Evolutionary conservation across 2,888 invertebrate genomes (phyloP).

Genomic region (Dusona sp.): DNA sequence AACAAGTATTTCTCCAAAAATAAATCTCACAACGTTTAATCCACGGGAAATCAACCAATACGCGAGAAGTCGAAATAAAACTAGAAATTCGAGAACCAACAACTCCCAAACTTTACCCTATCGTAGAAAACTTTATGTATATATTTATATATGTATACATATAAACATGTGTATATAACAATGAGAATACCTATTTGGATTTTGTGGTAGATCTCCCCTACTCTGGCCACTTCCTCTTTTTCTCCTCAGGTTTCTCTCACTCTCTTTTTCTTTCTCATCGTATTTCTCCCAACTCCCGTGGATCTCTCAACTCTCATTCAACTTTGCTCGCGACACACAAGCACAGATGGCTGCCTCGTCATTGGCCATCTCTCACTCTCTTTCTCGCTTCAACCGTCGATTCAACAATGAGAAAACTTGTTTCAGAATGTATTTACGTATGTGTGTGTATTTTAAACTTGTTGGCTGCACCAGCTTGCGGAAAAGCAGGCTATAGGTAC

Average conservation of each 20-base stretch:
- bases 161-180: background rate
- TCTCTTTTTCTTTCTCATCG: background rate
- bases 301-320: constrained; percentile 62
- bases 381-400: constrained; percentile 24
- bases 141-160: background rate
- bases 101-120: background rate
- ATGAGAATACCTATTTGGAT: constrained; percentile 22
- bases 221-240: constrained; percentile 14
- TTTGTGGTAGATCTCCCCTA: constrained; percentile 13
- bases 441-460: constrained; percentile 49
- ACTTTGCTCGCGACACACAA: constrained; percentile 54
- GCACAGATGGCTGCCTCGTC: constrained; percentile 59
- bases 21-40: background rate
- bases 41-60: background rate
- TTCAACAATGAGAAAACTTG: constrained; percentile 67
- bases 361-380: constrained; percentile 52
- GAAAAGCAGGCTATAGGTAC: constrained; percentile 22
- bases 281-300: constrained; percentile 46
- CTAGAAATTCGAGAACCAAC: background rate
- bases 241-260: constrained; percentile 5
- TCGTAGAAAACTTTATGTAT: background rate
- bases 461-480: constrained; percentile 42
- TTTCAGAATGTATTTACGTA: constrained; percentile 50
- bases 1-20: background rate
- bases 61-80: background rate